Conservation (phyloP, 2,888 invertebrate species). For the Drosophila fulvimacula region DNA sequence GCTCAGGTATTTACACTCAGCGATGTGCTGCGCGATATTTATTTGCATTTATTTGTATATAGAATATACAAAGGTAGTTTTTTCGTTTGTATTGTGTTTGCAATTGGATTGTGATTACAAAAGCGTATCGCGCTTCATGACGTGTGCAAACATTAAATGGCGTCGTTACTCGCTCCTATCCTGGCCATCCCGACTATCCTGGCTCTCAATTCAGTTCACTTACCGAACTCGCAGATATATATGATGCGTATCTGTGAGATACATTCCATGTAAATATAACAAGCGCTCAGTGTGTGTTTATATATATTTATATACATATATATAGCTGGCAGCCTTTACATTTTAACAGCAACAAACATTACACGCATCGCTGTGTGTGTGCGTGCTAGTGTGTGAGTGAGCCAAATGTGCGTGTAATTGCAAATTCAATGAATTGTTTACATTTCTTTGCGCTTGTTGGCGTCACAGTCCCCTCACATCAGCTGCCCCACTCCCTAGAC, state of each 20-base stretch:
- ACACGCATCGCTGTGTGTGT: constrained; percentile 67
- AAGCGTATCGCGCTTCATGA: constrained; percentile 81
- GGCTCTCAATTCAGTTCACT: constrained; percentile 32
- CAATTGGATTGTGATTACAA: constrained; percentile 82
- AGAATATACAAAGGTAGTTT: not conserved
- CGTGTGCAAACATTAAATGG: constrained; percentile 83
- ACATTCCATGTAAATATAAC: constrained; percentile 68
- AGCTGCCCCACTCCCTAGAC: constrained; percentile 6
- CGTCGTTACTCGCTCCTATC: constrained; percentile 48
- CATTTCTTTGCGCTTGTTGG: constrained; percentile 81
- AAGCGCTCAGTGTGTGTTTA: constrained; percentile 27
- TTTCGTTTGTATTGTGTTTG: constrained; percentile 60
- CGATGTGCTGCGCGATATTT: constrained; percentile 21
- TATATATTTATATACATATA: constrained; percentile 15
- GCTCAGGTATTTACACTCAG: constrained; percentile 8
- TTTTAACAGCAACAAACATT: constrained; percentile 67
- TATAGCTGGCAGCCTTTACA: constrained; percentile 41
- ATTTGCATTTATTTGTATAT: constrained; percentile 25
- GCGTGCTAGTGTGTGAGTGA: constrained; percentile 35
- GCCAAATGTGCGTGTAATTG: constrained; percentile 82
- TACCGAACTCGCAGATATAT: constrained; percentile 62
- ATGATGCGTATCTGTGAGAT: constrained; percentile 80
- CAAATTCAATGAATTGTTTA: constrained; percentile 83
- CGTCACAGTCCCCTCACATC: constrained; percentile 25
- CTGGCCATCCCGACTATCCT: not conserved